Evolutionary conservation across 2,888 invertebrate species (phyloP), one percentile per base, ranked within the genome.

Genomic region (Phyto melanocephala): DNA sequence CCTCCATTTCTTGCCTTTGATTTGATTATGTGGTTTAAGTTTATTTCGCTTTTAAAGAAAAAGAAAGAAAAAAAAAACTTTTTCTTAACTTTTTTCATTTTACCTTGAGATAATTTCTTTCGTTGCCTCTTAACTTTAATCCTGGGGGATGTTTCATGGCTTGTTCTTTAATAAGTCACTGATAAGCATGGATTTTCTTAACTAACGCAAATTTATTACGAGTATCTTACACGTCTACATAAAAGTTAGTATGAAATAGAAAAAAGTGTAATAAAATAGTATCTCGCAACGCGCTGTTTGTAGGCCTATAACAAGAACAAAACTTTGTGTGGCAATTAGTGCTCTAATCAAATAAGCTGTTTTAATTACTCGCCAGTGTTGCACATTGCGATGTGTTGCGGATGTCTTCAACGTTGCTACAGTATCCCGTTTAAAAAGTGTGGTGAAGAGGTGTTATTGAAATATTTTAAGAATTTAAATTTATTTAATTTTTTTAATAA

Each of bases 291-390:
- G 13, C 56, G 22, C 24, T 45, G 15, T 63, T 63, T 37, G 33
- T 35, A 58, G 75, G 75, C 58, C 63, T 67, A 68, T 45, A 78
- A 62, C 75, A 47, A 71, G 75, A 11, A 62, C 70, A 47, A 76
- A 70, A 8, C 74, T 72, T 83, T 84, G 84, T 84, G 85, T 84
- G 80, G 85, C 85, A 86, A 86, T 86, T 86, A 86, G 85, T 76
- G 83, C 74, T 77, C 75, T 86, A 86, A 86, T 86, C 86, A 86
- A 86, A 86, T 86, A 86, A 86, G 84, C 86, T 83, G 80, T 81
- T 85, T 85, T 86, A 86, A 86, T 86, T 86, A 84, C 63, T 78
- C 79, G 67, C 56, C 77, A 47, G 58, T 72, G 71, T 71, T 37
- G 70, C 47, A 68, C 47, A 65, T 47, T 52, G n/a, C 33, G 20